Evolutionary conservation across 1,140 invertebrate genomes (phyloP).

Genomic region (Platorchestia sp.): DNA sequence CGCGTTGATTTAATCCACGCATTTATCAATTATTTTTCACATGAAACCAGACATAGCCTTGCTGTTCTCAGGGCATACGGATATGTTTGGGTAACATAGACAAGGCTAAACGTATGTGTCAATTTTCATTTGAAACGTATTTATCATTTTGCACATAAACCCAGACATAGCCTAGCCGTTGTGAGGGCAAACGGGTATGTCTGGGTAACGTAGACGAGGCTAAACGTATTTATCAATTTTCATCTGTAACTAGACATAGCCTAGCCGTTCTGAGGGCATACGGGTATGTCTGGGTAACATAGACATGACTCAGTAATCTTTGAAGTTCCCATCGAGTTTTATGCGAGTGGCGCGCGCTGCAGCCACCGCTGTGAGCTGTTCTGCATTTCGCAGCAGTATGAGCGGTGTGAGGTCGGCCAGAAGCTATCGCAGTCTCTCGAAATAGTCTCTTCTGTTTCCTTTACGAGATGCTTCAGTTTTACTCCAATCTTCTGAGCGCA

Average conservation of each 20-base stretch:
- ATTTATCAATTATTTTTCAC: too few relatives aligned
- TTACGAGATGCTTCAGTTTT: constrained; percentile 8
- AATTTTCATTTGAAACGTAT: too few relatives aligned
- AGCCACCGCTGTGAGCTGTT: not conserved
- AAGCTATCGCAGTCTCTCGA: not conserved
- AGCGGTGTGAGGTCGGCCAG: not conserved
- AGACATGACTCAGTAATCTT: not conserved
- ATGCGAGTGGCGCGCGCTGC: not conserved
- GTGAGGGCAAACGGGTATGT: not conserved
- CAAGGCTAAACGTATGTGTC: too few relatives aligned
- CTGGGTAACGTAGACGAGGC: too few relatives aligned
- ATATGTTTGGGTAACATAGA: not conserved
- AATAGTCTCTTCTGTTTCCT: constrained; percentile 1
- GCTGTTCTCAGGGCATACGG: too few relatives aligned
- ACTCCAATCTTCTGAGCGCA: not conserved
- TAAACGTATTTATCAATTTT: too few relatives aligned
- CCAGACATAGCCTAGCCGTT: too few relatives aligned
- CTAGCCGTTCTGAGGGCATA: too few relatives aligned
- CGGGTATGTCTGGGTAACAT: not conserved
- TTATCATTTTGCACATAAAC: too few relatives aligned
- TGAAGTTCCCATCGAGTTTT: not conserved
- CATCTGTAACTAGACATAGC: too few relatives aligned
- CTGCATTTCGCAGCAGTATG: not conserved
- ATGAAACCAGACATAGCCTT: too few relatives aligned
- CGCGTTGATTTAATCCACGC: too few relatives aligned